Conservation (phyloP, 2,888 invertebrate species). For the Nipponacmea schrenckii region DNA sequence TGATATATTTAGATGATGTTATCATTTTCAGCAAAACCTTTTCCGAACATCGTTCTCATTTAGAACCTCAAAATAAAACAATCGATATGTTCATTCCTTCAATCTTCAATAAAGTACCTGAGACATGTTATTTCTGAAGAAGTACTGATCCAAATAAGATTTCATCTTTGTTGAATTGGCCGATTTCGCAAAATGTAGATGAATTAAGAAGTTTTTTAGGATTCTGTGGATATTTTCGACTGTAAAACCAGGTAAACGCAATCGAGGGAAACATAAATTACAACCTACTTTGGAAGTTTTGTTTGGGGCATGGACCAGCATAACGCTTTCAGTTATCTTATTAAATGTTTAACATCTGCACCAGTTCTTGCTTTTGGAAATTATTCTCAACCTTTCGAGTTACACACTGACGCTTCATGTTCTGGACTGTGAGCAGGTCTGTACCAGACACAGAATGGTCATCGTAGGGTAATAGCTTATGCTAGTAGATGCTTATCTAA, state of each 20-base stretch:
- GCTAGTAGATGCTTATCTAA: conserved; percentile 22
- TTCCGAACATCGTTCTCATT: no score
- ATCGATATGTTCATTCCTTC: conserved; percentile 34
- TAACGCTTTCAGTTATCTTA: conserved; percentile 25
- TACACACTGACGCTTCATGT: conserved; percentile 14
- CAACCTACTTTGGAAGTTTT: no score
- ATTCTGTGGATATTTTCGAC: conserved; percentile 28
- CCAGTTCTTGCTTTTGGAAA: conserved; percentile 34
- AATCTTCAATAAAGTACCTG: conserved; percentile 29
- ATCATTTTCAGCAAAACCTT: no score
- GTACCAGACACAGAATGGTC: no score
- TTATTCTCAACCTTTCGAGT: conserved; percentile 25
- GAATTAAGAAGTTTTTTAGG: conserved; percentile 31
- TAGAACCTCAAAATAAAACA: no score
- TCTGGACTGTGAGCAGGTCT: no score
- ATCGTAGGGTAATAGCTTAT: no score
- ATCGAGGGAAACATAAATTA: no score
- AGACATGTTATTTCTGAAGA: conserved; percentile 32
- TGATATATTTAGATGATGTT: no score
- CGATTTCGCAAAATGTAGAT: conserved; percentile 22
- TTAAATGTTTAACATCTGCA: conserved; percentile 20
- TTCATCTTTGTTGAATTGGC: conserved; percentile 17
- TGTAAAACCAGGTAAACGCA: conserved; percentile 30
- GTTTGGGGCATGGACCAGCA: conserved; percentile 30
- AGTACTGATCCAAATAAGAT: conserved; percentile 33